A percentile compares a stretch with the other conserved stretches of the same genome.
Evolutionary conservation across 64 coral and sea anemone species (phyloP).

Genomic region (Stichodactyla helianthus): DNA sequence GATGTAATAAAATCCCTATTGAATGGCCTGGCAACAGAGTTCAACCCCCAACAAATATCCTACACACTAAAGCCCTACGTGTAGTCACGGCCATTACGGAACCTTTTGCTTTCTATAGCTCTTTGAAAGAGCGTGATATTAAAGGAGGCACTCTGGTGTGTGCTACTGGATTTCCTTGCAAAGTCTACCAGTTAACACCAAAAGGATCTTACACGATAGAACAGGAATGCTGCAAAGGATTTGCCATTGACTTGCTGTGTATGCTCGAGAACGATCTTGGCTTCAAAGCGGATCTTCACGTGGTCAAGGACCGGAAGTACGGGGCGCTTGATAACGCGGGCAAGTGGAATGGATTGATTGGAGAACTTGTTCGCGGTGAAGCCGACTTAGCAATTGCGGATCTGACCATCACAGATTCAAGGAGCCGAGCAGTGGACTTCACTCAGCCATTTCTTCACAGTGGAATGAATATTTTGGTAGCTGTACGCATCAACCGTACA

Average conservation of each 20-base stretch:
- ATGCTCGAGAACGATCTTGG: constrained; percentile 25
- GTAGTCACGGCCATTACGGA: constrained; percentile 21
- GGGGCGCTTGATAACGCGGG: neutral
- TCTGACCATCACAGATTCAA: constrained; percentile 30
- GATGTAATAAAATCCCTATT: constrained; percentile 1
- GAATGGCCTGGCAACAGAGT: neutral
- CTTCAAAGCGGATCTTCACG: constrained; percentile 28
- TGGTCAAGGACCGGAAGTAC: constrained; percentile 37
- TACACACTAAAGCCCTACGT: neutral
- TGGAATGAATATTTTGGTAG: constrained; percentile 33
- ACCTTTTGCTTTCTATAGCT: constrained; percentile 32
- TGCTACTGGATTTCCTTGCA: constrained; percentile 28
- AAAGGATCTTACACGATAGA: neutral
- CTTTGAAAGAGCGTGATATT: neutral
- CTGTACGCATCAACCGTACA: neutral
- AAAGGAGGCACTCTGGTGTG: constrained; percentile 14
- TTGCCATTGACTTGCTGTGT: constrained; percentile 20
- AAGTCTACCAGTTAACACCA: neutral
- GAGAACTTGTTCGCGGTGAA: constrained; percentile 36
- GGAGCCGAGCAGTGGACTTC: constrained; percentile 21
- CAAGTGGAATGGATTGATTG: constrained; percentile 36
- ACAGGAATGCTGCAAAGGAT: constrained; percentile 19
- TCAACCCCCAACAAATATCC: neutral
- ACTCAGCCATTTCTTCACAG: constrained; percentile 36
- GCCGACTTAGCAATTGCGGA: constrained; percentile 36